These are phyloP conservation scores for Arbacia lixula DNA, from an alignment of 53 echinoderm and acorn worm genomes.

Conservation along the genomic window DNA sequence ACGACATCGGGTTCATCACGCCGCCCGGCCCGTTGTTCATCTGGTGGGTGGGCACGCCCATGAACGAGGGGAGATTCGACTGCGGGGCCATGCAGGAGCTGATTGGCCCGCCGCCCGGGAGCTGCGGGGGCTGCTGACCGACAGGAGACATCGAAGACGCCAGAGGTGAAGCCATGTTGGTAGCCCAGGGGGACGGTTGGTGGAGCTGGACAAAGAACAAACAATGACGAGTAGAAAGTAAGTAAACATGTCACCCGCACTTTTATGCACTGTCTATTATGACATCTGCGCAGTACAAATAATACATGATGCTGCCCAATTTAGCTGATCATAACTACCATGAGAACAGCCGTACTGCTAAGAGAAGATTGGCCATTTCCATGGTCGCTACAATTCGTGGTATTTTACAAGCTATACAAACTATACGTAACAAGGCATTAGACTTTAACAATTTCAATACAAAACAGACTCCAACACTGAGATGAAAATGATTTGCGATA, in stretches of 20 bases:
- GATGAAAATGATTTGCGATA: too few species aligned
- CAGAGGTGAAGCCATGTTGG: constrained; percentile 92
- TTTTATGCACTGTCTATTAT: not conserved
- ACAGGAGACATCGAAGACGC: constrained; percentile 81
- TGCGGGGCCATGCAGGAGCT: constrained; percentile 98
- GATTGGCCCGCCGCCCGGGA: constrained; percentile 71
- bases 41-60: constrained; percentile 86
- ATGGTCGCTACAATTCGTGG: too few species aligned
- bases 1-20: constrained; percentile 67
- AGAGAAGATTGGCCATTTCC: too few species aligned
- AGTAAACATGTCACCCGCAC: too few species aligned
- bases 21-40: constrained; percentile 42
- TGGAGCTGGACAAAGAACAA: constrained; percentile 80
- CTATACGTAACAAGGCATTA: too few species aligned
- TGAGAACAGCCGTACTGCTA: too few species aligned
- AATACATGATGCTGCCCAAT: too few species aligned
- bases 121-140: constrained; percentile 62
- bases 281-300: not conserved
- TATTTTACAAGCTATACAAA: too few species aligned
- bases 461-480: too few species aligned
- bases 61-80: constrained; percentile 90
- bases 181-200: constrained; percentile 86
- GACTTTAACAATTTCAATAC: too few species aligned
- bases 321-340: too few species aligned
- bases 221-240: not conserved